These are phyloP conservation scores for Drymonia ruficornis DNA, from an alignment of 2,888 invertebrate genomes.

Conservation along the genomic window DNA sequence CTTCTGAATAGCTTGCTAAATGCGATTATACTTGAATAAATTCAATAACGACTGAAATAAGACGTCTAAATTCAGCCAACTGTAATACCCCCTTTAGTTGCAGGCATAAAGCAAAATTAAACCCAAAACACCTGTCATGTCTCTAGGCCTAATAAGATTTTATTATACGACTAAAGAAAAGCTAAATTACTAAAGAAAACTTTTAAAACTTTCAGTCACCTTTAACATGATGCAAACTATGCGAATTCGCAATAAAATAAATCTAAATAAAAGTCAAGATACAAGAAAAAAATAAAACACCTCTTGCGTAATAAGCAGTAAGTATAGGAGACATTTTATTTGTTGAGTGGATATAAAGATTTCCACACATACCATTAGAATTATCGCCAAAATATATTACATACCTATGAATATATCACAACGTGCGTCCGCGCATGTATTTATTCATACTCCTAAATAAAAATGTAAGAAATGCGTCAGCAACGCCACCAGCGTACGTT, in stretches of 20 bases:
- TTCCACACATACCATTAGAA: slow-evolving; percentile 54
- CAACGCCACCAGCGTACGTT: not conserved
- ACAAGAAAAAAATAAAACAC: slow-evolving; percentile 46
- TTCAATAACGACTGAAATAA: no score
- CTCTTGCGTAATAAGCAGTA: slow-evolving; percentile 57
- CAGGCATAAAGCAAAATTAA: not conserved
- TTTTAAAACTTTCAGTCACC: slow-evolving; percentile 14
- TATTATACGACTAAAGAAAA: not conserved
- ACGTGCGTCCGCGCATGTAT: slow-evolving; percentile 27
- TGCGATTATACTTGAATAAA: no score
- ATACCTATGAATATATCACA: slow-evolving; percentile 25
- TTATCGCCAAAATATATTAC: slow-evolving; percentile 46
- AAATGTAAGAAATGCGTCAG: slow-evolving; percentile 10
- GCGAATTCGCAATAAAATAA: slow-evolving; percentile 50
- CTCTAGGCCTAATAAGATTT: not conserved
- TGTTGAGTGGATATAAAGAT: slow-evolving; percentile 55
- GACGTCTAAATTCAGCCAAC: no score
- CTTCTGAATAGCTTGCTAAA: no score
- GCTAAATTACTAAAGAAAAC: not conserved
- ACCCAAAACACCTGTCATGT: not conserved
- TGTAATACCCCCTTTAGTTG: not conserved
- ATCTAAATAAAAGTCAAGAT: slow-evolving; percentile 54
- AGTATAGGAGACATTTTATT: slow-evolving; percentile 51
- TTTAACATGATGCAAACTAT: slow-evolving; percentile 45
- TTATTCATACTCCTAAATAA: slow-evolving; percentile 18